Evolutionary conservation across 2,888 invertebrate species (phyloP).

Genomic region (Lepidocyrtinus sp.): DNA sequence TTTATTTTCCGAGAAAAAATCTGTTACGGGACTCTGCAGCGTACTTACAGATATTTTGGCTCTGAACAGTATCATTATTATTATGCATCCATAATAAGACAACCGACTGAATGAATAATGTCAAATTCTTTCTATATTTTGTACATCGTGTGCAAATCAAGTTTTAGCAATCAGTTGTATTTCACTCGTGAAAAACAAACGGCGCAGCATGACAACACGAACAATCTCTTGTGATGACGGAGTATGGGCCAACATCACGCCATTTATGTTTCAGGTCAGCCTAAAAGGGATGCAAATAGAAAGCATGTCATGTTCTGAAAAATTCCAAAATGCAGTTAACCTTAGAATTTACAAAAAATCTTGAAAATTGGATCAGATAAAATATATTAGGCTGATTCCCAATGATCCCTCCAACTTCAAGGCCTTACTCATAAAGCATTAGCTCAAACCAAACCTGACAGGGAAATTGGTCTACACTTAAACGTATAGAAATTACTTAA

Average conservation of each 20-base stretch:
- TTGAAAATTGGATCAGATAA: too few relatives aligned
- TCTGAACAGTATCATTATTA: conserved; percentile 14
- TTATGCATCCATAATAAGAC: conserved; percentile 34
- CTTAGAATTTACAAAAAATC: too few relatives aligned
- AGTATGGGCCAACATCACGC: conserved; percentile 28
- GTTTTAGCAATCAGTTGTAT: conserved; percentile 51
- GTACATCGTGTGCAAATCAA: conserved; percentile 40
- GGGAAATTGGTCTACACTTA: conserved; percentile 29
- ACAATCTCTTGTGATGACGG: conserved; percentile 21
- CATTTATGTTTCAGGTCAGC: conserved; percentile 48
- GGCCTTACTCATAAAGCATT: too few relatives aligned
- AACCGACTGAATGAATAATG: conserved; percentile 27
- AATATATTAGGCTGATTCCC: too few relatives aligned
- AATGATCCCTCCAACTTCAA: too few relatives aligned
- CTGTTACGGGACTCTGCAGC: conserved; percentile 48
- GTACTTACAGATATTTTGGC: conserved; percentile 17
- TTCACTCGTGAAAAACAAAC: conserved; percentile 37
- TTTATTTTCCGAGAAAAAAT: conserved; percentile 12
- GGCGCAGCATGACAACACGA: conserved; percentile 44
- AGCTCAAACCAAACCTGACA: background rate
- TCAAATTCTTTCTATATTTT: conserved; percentile 22
- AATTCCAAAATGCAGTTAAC: too few relatives aligned
- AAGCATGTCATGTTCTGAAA: too few relatives aligned
- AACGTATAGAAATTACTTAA: conserved; percentile 9
- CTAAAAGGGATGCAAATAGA: too few relatives aligned